phyloP scores from a whole-genome alignment of 2,888 invertebrate species.

The Daptonema setosum region DNA sequence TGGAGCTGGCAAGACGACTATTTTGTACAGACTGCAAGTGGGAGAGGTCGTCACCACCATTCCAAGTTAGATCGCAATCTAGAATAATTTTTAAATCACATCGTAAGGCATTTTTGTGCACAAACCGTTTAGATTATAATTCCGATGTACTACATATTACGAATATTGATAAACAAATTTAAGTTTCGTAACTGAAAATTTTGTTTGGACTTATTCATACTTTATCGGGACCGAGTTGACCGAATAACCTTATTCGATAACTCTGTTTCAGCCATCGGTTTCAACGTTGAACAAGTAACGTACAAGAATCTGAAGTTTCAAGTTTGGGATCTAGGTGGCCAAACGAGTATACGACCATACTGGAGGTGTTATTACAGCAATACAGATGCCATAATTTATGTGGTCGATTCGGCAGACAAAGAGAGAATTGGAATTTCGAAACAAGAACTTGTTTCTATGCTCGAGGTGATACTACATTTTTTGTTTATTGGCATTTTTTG shows the following conservation, averaged over 20 bases:
- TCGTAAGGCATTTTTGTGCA: no score
- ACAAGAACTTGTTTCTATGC: slow-evolving; percentile 87
- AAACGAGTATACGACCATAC: slow-evolving; percentile 94
- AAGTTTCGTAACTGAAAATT: no score
- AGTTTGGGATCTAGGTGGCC: slow-evolving; percentile 85
- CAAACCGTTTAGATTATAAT: no score
- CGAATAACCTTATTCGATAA: no score
- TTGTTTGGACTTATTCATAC: no score
- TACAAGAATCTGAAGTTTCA: slow-evolving; percentile 98
- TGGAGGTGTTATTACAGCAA: slow-evolving; percentile 99
- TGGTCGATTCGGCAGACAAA: slow-evolving; percentile 92
- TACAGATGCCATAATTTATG: slow-evolving; percentile 98
- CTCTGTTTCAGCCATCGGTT: slow-evolving; percentile 88
- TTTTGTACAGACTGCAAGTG: slow-evolving; percentile 81
- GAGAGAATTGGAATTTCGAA: slow-evolving; percentile 97
- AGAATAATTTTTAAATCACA: no score
- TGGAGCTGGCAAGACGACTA: slow-evolving; percentile 64
- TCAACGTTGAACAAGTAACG: slow-evolving; percentile 96
- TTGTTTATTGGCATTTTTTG: slow-evolving; percentile 1
- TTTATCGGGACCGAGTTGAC: no score
- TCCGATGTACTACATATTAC: no score
- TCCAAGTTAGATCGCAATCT: slow-evolving; percentile 24
- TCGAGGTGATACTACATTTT: slow-evolving; percentile 44
- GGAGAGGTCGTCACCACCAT: slow-evolving; percentile 93
- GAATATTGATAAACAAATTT: no score